These are phyloP conservation scores for Hoplias malabaricus DNA, from an alignment of 2,113 vertebrate genomes.

Conservation along the genomic window DNA sequence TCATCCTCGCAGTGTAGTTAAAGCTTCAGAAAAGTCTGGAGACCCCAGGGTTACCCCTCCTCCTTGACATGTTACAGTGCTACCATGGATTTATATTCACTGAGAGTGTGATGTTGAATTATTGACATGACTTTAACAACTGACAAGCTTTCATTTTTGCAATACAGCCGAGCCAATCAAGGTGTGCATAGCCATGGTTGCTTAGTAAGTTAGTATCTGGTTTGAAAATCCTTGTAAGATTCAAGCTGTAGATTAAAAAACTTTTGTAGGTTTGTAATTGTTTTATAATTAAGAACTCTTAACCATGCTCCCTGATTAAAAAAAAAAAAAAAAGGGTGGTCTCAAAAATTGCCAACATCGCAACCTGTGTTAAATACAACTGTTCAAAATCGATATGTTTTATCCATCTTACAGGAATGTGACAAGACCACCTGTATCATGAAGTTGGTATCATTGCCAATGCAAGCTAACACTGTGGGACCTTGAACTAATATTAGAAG, in stretches of 20 bases:
- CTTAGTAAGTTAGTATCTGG: not conserved
- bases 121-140: conserved; percentile 26
- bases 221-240: not conserved
- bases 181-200: not conserved
- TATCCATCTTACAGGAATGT: too few relatives aligned
- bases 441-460: too few relatives aligned
- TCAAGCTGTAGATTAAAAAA: not conserved
- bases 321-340: too few relatives aligned
- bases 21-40: not conserved
- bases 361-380: too few relatives aligned
- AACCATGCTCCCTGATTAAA: too few relatives aligned
- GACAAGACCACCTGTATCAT: too few relatives aligned
- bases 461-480: too few relatives aligned
- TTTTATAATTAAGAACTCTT: too few relatives aligned
- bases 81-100: conserved; percentile 30
- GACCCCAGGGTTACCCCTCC: not conserved
- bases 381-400: too few relatives aligned
- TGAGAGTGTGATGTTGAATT: conserved; percentile 15
- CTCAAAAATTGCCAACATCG: too few relatives aligned
- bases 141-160: conserved; percentile 16
- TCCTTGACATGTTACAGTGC: conserved; percentile 3
- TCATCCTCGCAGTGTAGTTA: not conserved
- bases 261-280: too few relatives aligned
- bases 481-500: too few relatives aligned
- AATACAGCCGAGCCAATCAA: not conserved